These are phyloP conservation scores for Megathymus violae DNA, from an alignment of 1,140 invertebrate genomes.

Conservation along the genomic window DNA sequence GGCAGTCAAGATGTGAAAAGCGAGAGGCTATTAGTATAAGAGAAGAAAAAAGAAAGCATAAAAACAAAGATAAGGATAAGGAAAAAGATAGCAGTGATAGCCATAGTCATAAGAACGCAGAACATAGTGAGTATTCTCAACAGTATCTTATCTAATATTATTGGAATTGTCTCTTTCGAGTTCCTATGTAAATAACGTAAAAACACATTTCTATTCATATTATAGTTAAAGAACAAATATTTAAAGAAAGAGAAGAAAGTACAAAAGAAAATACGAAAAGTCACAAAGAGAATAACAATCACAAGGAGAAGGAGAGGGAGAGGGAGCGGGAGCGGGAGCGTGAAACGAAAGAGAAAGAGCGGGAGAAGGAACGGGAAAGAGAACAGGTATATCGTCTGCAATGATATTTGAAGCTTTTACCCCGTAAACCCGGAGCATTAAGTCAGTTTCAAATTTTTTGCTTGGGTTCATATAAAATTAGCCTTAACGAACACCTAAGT, in stretches of 20 bases:
- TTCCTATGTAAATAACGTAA: background rate
- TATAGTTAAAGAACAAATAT: conserved; percentile 75
- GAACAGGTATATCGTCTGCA: conserved; percentile 72
- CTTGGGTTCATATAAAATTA: too few relatives aligned
- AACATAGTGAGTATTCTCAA: conserved; percentile 63
- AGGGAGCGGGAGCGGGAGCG: conserved; percentile 51
- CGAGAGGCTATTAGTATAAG: conserved; percentile 84
- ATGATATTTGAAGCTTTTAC: too few relatives aligned
- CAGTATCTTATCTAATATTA: background rate
- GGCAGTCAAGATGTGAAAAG: conserved; percentile 78
- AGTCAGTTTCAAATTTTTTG: too few relatives aligned
- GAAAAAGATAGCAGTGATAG: conserved; percentile 69
- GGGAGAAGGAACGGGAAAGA: conserved; percentile 50
- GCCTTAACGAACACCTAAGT: too few relatives aligned
- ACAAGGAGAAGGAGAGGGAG: conserved; percentile 67
- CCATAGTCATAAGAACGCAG: conserved; percentile 70
- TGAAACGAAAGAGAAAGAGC: conserved; percentile 54
- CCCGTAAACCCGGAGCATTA: too few relatives aligned
- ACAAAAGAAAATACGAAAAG: conserved; percentile 72
- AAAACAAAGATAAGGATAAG: conserved; percentile 79
- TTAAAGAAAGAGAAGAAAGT: conserved; percentile 79
- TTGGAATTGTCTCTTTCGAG: too few relatives aligned
- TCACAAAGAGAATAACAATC: conserved; percentile 68
- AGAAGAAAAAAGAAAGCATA: conserved; percentile 85
- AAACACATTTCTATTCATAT: conserved; percentile 6